Evolutionary conservation across 2,113 vertebrate genomes (phyloP), one percentile per base, ranked within the genome.

Genomic region (Bucco capensis): DNA sequence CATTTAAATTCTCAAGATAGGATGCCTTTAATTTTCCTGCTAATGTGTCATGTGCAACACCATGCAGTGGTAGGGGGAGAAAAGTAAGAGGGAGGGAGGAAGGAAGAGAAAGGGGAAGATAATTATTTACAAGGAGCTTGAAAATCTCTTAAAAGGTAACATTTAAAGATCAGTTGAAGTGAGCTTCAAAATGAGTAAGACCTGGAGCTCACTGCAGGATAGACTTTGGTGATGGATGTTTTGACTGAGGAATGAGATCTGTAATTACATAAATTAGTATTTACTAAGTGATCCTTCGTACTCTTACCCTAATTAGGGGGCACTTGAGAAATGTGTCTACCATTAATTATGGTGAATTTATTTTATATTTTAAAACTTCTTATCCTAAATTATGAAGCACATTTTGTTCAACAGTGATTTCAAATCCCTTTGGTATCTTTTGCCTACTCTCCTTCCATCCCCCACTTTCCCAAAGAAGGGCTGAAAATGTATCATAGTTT

Each of bases 1-100:
- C 25, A 54, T 91, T 92, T 87, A 84, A 74, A 92, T 84, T 37
- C 69, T 87, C 33, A 69, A 84, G 87, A 91, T 50, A 72, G 21
- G 31, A 42, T 40, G 74, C 23, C 37, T 87, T 84, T 61, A 82
- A 85, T 95, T 92, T 94, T 76, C 37, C 31, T 85, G 19, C 28
- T 86, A 46, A 82, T n/a, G 28, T 89, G 40, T 69, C 64, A 53
- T 18, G 10, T 79, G 50, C 9, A 89, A 46, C 38, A 30, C 17
- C 86, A 5, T 42, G 18, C 19, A 44, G 30, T 50, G 7, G 0
- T 56, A 38, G 17, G 35, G n/a, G 38, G 42, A 38, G 37, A 13
- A 65, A 80, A 62, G 33, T 17, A 7, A 57, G 42, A 35, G 17
- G 5, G 16, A 30, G 11, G 8, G 33, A 18, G 9, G 37, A 35